These are phyloP conservation scores for Neostethus bicornis DNA, from an alignment of 2,797 vertebrate genomes.

Conservation along the genomic window DNA sequence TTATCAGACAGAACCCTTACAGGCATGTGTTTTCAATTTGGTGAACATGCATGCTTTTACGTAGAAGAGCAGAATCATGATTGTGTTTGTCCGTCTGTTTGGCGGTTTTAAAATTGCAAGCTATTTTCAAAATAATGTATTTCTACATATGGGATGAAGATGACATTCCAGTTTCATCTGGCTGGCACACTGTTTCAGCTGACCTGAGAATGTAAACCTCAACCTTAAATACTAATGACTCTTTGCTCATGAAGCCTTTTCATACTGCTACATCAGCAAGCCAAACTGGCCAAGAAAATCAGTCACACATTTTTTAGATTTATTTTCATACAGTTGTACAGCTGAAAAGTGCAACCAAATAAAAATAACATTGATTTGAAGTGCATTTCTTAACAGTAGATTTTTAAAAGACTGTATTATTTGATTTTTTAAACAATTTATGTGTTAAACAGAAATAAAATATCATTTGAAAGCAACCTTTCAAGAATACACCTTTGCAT, in stretches of 20 bases:
- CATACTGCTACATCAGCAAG: slow-evolving; percentile 49
- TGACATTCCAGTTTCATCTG: slow-evolving; percentile 42
- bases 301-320: slow-evolving; percentile 24
- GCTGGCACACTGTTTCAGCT: slow-evolving; percentile 49
- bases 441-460: neutral
- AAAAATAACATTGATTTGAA: slow-evolving; percentile 12
- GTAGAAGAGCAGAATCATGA: slow-evolving; percentile 45
- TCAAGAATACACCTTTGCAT: slow-evolving; percentile 28
- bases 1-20: slow-evolving; percentile 61
- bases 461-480: neutral
- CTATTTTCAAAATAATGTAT: slow-evolving; percentile 51
- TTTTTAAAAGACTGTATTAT: slow-evolving; percentile 6
- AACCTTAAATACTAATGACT: slow-evolving; percentile 44
- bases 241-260: slow-evolving; percentile 46
- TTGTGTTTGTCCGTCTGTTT: slow-evolving; percentile 36
- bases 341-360: neutral
- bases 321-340: neutral
- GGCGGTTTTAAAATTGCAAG: slow-evolving; percentile 50
- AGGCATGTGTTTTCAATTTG: slow-evolving; percentile 53
- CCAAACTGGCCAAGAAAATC: slow-evolving; percentile 49
- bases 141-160: slow-evolving; percentile 31
- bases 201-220: slow-evolving; percentile 57
- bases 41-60: slow-evolving; percentile 55
- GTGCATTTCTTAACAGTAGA: slow-evolving; percentile 9
- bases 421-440: neutral